These are phyloP conservation scores for Endotricha flammealis DNA, from an alignment of 2,888 invertebrate species.

Conservation along the genomic window DNA sequence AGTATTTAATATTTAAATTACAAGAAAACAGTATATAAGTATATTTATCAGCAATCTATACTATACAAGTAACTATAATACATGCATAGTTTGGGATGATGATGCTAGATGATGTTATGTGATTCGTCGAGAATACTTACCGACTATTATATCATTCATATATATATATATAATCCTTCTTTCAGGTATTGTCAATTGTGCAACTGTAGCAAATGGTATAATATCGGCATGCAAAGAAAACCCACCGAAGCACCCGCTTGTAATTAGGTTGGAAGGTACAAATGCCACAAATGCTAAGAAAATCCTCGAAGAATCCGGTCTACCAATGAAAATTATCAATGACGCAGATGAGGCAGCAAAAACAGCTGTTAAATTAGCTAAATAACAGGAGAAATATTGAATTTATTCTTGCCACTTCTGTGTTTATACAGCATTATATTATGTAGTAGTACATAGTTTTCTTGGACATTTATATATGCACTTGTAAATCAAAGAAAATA, in stretches of 20 bases:
- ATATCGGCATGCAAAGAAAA: constrained; percentile 90
- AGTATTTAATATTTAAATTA: too few species aligned
- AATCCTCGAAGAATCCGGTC: constrained; percentile 89
- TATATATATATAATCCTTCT: background rate
- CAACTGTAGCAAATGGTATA: constrained; percentile 96
- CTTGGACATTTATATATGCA: too few species aligned
- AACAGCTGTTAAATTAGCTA: constrained; percentile 84
- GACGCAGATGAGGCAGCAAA: constrained; percentile 96
- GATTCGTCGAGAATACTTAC: too few species aligned
- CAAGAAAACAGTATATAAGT: too few species aligned
- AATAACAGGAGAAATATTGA: constrained; percentile 13
- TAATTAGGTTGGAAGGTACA: constrained; percentile 97
- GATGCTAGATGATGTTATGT: too few species aligned
- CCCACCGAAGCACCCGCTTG: constrained; percentile 89
- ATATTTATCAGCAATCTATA: too few species aligned
- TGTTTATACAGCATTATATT: background rate
- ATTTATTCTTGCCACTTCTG: background rate
- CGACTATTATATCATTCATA: too few species aligned
- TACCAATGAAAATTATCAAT: constrained; percentile 88
- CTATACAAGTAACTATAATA: too few species aligned
- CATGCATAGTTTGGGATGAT: too few species aligned
- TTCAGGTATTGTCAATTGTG: constrained; percentile 97
- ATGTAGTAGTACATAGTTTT: too few species aligned
- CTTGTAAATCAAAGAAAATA: too few species aligned
- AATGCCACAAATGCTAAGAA: constrained; percentile 91